Percentiles rank a stretch among this genome's conserved stretches.
Conservation (phyloP, 2,888 invertebrate species). For the Eledone cirrhosa region DNA sequence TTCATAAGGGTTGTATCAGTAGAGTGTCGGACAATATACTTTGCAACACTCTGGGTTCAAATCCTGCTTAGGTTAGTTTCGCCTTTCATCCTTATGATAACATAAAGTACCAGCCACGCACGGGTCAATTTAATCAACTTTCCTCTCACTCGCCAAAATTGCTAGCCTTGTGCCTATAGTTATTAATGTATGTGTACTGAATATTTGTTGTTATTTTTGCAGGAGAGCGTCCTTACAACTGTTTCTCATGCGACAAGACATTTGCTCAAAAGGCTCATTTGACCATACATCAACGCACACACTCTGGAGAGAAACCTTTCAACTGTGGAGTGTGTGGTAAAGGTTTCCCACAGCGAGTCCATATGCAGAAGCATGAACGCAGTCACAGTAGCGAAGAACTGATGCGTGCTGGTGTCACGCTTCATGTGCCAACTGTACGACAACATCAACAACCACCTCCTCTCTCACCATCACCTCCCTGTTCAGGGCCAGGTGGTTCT, state of each 20-base stretch:
- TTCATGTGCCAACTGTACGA: conserved; percentile 5
- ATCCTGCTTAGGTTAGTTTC: too few species aligned
- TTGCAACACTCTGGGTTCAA: too few species aligned
- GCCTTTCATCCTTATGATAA: too few species aligned
- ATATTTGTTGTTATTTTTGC: not conserved
- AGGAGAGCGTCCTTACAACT: conserved; percentile 17
- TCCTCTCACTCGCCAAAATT: too few species aligned
- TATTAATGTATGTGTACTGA: not conserved
- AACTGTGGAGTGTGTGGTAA: conserved; percentile 7
- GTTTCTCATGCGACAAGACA: conserved; percentile 11
- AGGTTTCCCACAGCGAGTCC: conserved; percentile 15
- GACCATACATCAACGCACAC: conserved; percentile 18
- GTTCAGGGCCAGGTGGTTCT: not conserved
- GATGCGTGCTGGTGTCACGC: conserved; percentile 10
- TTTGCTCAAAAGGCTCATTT: conserved; percentile 23
- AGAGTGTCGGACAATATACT: too few species aligned
- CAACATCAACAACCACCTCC: not conserved
- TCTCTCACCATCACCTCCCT: not conserved
- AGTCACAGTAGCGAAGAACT: conserved; percentile 21
- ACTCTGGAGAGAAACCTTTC: conserved; percentile 23
- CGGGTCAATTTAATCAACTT: too few species aligned
- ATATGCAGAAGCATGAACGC: conserved; percentile 23
- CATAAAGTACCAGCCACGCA: too few species aligned
- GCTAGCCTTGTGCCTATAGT: too few species aligned
- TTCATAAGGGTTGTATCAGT: too few species aligned